Evolutionary conservation across 2,797 vertebrate genomes (phyloP).

Genomic region (Lutjanus campechanus): DNA sequence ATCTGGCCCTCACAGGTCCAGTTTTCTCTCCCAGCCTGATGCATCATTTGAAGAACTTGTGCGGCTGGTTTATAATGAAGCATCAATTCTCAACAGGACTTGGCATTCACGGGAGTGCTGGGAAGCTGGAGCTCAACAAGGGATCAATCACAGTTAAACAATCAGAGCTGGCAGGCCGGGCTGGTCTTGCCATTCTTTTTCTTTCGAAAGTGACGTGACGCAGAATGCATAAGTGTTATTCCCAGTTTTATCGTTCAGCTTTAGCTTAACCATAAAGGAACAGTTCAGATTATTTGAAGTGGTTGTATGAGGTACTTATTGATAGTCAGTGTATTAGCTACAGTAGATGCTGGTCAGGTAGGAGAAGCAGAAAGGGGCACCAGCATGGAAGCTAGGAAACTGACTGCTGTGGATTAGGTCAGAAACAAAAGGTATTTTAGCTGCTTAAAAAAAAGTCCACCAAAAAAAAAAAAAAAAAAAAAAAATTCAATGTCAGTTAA

Average conservation of each 20-base stretch:
- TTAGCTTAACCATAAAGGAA: slow-evolving; percentile 20
- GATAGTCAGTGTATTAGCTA: too few relatives aligned
- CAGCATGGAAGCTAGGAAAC: too few relatives aligned
- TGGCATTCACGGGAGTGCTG: slow-evolving; percentile 65
- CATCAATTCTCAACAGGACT: slow-evolving; percentile 70
- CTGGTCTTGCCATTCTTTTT: slow-evolving; percentile 51
- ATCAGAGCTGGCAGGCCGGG: slow-evolving; percentile 61
- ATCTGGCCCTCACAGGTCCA: slow-evolving; percentile 64
- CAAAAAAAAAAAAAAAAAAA: too few relatives aligned
- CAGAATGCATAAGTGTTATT: slow-evolving; percentile 63
- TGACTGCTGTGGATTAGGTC: too few relatives aligned
- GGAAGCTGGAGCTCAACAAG: slow-evolving; percentile 55
- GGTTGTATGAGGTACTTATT: too few relatives aligned
- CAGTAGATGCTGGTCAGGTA: too few relatives aligned
- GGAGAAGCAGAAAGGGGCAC: too few relatives aligned
- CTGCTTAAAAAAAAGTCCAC: too few relatives aligned
- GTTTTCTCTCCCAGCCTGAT: slow-evolving; percentile 51
- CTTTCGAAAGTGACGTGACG: slow-evolving; percentile 56
- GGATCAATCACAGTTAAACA: slow-evolving; percentile 77
- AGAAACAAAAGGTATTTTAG: too few relatives aligned
- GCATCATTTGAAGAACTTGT: slow-evolving; percentile 68
- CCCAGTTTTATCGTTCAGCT: slow-evolving; percentile 57
- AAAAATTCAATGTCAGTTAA: too few relatives aligned
- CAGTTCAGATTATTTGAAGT: too few relatives aligned
- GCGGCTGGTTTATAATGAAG: slow-evolving; percentile 59